phyloP scores from a whole-genome alignment of 1,140 invertebrate species.

The Calephelis nemesis region DNA sequence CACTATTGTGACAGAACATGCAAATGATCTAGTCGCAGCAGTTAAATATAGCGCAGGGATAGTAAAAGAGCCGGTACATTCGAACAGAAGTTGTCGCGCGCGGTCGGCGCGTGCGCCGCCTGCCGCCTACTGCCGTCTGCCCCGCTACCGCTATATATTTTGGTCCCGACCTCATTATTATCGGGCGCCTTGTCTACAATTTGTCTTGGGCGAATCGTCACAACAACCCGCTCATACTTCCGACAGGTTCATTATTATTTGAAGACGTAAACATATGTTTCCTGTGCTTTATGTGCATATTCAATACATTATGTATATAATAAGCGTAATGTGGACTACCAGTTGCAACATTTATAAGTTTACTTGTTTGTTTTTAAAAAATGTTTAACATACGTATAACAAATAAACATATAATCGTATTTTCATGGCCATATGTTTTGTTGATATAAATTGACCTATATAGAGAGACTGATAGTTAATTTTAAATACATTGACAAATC shows the following conservation, averaged over 20 bases:
- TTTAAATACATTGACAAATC: no score
- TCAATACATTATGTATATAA: background rate
- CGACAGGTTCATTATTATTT: conserved; percentile 32
- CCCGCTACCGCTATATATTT: conserved; percentile 66
- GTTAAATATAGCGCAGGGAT: conserved; percentile 69
- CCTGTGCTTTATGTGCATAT: background rate
- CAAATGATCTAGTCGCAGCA: conserved; percentile 65
- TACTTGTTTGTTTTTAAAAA: no score
- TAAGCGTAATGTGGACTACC: background rate
- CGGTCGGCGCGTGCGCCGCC: conserved; percentile 72
- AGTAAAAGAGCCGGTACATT: conserved; percentile 63
- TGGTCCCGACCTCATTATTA: conserved; percentile 72
- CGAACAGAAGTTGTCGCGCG: conserved; percentile 54
- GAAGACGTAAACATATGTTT: conserved; percentile 11
- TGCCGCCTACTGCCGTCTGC: conserved; percentile 66
- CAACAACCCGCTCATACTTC: conserved; percentile 53
- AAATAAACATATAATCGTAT: no score
- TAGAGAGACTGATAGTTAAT: no score
- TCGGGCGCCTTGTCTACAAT: conserved; percentile 70
- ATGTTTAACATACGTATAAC: no score
- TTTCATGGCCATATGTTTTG: no score
- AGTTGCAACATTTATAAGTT: no score
- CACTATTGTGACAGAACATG: conserved; percentile 63
- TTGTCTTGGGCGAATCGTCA: conserved; percentile 72
- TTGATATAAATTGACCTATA: no score